Percentiles rank a stretch among this genome's conserved stretches.
Evolutionary conservation across 2,888 invertebrate genomes (phyloP).

Genomic region (Scrobipalpa atriplicella): DNA sequence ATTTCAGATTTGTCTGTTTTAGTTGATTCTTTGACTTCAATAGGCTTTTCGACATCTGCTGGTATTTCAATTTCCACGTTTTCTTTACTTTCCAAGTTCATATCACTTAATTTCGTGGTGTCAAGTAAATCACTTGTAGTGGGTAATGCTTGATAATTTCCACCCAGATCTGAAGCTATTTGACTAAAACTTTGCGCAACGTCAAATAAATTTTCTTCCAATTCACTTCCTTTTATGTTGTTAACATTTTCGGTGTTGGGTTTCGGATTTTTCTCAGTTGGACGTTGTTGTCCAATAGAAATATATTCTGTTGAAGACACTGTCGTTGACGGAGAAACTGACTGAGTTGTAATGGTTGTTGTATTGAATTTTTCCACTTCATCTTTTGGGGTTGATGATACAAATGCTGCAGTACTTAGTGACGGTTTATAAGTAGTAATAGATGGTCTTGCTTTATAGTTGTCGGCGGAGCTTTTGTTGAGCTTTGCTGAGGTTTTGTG

Average conservation of each 20-base stretch:
- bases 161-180: conserved; percentile 75
- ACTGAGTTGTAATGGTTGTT: conserved; percentile 74
- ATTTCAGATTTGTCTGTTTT: not conserved
- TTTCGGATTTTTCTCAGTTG: conserved; percentile 34
- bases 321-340: conserved; percentile 70
- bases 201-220: conserved; percentile 64
- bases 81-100: conserved; percentile 73
- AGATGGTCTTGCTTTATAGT: conserved; percentile 26
- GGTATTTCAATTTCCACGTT: conserved; percentile 69
- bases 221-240: conserved; percentile 46
- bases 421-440: conserved; percentile 31
- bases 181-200: conserved; percentile 77
- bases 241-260: conserved; percentile 33
- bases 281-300: conserved; percentile 42
- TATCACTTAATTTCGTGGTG: conserved; percentile 51
- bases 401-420: conserved; percentile 37
- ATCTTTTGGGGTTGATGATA: conserved; percentile 42
- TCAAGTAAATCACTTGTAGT: conserved; percentile 64
- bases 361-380: conserved; percentile 58
- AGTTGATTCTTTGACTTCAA: conserved; percentile 36
- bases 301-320: conserved; percentile 62
- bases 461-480: conserved; percentile 8
- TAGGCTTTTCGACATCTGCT: conserved; percentile 46
- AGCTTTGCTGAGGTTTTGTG: conserved; percentile 22
- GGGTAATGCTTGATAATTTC: conserved; percentile 62